Base-by-base conservation (phyloP, 2,888 invertebrate genomes). In the Anthrax anthrax region DNA sequence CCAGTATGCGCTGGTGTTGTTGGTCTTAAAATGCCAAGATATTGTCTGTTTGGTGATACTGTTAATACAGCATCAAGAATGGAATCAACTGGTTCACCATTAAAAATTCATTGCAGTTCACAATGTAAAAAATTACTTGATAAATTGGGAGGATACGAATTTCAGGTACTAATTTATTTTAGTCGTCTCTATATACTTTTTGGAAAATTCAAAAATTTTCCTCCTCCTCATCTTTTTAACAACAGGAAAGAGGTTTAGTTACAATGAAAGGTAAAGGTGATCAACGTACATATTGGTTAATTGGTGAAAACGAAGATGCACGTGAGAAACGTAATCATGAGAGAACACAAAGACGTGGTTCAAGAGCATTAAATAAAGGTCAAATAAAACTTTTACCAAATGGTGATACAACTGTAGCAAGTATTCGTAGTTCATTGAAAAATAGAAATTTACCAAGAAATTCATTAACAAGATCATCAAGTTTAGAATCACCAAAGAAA, bases 1-100 rank as follows among this genome's bases (percentile, higher is more conserved):
- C 88, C 90, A 0, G 90, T 90, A 14, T 91, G 91, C 59, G 90
- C 91, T 1, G 92, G 91, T 1, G 91, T 92, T 0, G 91, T 92
- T 0, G 91, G 91, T 0, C 69, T 87, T 6, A 92, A 91, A 70
- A 92, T 92, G 91, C 92, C 92, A 0, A 73, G 92, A 40, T 92
- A 90, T 60, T 92, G 91, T 59, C 70, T 92, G 4, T 92, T 92
- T 59, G 92, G 92, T 0, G 92, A 92, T 60, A 92, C 92, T 0
- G 92, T 92, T 1, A 92, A 91, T 60, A 91, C 91, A 0, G 84
- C 89, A 1, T 86, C 86, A 48, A 73, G 89, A 18, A 86, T 89
- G 76, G 89, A 89, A 67, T 88, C 88, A 0, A 84, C 84, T 1
- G 88, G 88, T 50, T 72, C 76, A 78, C 86, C 87, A 1, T 62